Evolutionary conservation across 92 coral and sea anemone genomes (phyloP), one percentile per base, ranked within the genome.

Genomic region (Diadumene lineata): DNA sequence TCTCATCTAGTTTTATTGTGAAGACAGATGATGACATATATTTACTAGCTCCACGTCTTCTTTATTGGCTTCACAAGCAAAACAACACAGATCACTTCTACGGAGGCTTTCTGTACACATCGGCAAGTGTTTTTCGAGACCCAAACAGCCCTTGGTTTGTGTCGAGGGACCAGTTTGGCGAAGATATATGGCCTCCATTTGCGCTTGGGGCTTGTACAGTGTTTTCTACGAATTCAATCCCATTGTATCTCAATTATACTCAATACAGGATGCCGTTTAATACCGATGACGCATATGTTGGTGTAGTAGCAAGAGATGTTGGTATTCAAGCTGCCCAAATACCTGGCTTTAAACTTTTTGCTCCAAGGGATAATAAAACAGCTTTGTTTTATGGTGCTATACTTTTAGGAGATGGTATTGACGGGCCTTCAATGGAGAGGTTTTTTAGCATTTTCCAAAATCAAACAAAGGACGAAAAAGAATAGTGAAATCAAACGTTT

Each of bases 11-110:
- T 19, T 84, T 53, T n/a, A 46, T 84, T 30, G 33, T 84, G 34
- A 84, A 84, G 50, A 82, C 83, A 10, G 87, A 82, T 43, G 82
- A 82, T n/a, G 87, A 82, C 34, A 77, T 82, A 4, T 82, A 82
- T 34, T 56, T 56, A 22, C 72, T 71, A 34, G 67, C 77, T 28
- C 87, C 87, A 21, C 56, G 68, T 44, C 64, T 79, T 21, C 28
- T 84, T 15, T 46, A 58, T 22, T 84, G 88, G 88, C 68, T 84
- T 22, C 71, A 34, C 17, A 58, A 33, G 25, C 43, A 34, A 17
- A 56, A 34, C 15, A 19, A 17, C 10, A 84, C 88, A 1, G 21
- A 23, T 25, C 50, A 64, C n/a, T 63, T 84, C 11, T 84, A 84
- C 53, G 88, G 82, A 11, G 88, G 88, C 13, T 70, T 65, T 23